Evolutionary conservation across 2,888 invertebrate species (phyloP).

Genomic region (Herminia tarsipennalis): DNA sequence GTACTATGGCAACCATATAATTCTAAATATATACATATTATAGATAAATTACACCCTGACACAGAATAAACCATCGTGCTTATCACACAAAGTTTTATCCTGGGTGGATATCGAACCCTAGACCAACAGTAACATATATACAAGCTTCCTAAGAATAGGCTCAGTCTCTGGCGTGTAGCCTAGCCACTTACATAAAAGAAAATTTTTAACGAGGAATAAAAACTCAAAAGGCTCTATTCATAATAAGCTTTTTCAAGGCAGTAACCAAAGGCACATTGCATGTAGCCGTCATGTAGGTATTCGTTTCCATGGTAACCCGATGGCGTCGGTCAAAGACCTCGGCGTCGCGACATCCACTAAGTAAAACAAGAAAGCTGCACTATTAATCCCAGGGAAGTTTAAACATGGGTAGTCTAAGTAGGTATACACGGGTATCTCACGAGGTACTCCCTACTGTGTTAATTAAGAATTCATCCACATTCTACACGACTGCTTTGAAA

Average conservation of each 20-base stretch:
- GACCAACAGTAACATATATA: not conserved
- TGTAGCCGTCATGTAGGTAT: conserved; percentile 63
- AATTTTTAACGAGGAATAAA: conserved; percentile 57
- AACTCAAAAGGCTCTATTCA: conserved; percentile 56
- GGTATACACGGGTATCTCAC: conserved; percentile 7
- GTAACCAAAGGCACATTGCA: conserved; percentile 54
- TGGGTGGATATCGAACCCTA: too few species aligned
- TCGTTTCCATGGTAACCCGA: conserved; percentile 71
- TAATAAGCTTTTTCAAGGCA: conserved; percentile 64
- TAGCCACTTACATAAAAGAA: conserved; percentile 37
- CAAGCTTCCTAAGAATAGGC: not conserved
- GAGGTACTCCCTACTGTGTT: not conserved
- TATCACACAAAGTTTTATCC: too few species aligned
- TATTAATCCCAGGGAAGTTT: conserved; percentile 66
- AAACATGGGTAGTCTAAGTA: conserved; percentile 53
- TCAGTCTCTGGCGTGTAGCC: conserved; percentile 11
- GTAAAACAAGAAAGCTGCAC: conserved; percentile 71
- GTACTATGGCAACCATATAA: too few species aligned
- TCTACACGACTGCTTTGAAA: not conserved
- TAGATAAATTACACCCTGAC: too few species aligned
- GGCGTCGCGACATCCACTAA: conserved; percentile 70
- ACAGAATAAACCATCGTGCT: too few species aligned
- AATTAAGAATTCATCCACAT: conserved; percentile 7
- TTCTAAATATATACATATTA: too few species aligned
- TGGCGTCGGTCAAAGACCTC: conserved; percentile 80